Evolutionary conservation across 2,888 invertebrate genomes (phyloP), one percentile per base, ranked within the genome.

Genomic region (Cheilosia vernalis): DNA sequence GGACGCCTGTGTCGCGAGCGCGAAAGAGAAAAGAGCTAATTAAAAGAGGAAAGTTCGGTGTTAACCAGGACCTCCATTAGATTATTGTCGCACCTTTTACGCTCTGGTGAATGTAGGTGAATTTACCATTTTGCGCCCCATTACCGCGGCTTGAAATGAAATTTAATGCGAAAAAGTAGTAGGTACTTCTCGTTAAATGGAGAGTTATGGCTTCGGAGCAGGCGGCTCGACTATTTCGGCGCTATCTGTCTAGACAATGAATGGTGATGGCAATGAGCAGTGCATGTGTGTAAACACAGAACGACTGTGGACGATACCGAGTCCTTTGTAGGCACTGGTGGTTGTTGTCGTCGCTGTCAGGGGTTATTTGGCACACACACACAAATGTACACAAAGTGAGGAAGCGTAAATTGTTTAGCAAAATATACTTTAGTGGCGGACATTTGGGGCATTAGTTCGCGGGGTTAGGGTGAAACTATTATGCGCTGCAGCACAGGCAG

Each of bases 101-200:
- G 40, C 42, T 21, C 70, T 30, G 21, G 24, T 53, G 53, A 40
- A 78, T 73, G 66, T 73, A 51, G 66, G 66, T 73, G 56, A 66
- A 78, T 83, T 66, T 37, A 56, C 24, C 78, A 56, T 56, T 83
- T 72, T 67, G 66, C 61, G 72, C 24, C 55, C 78, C 78, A 83
- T 83, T 83, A 67, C 67, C 72, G 64, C 40, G 42, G 33, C 55
- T 73, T 42, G 24, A 73, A 83, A 61, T 72, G 55, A 67, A 27
- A 66, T 67, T 67, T 72, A 83, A 70, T 77, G 64, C 60, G 40
- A 77, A 66, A 66, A 56, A 66, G 53, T 69, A 83, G 78, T 78
- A 72, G 63, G 78, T 78, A 72, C 56, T 51, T 64, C 61, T 40
- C 15, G 47, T 33, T 58, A 55, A 61, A 72, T 74, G 47, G 66